Percentiles rank a stretch among this genome's conserved stretches.
Evolutionary conservation across 2,113 vertebrate species (phyloP).

Genomic region (Ictalurus furcatus): DNA sequence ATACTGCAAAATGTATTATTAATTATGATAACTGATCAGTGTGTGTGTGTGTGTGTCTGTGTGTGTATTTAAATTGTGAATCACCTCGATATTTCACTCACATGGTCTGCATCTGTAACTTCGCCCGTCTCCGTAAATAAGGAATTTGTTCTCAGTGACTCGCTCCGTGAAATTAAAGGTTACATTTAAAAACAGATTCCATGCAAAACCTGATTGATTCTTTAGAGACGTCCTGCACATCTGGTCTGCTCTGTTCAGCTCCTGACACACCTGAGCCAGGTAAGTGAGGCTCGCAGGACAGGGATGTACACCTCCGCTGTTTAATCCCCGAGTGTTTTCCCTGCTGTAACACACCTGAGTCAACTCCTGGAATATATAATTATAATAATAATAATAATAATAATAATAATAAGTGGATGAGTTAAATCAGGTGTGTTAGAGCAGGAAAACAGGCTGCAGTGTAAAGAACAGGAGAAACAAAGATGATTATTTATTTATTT

Average conservation of each 20-base stretch:
- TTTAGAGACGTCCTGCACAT: not conserved
- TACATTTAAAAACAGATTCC: not conserved
- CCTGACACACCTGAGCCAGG: slow-evolving; percentile 19
- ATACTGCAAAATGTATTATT: too few species aligned
- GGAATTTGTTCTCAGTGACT: not conserved
- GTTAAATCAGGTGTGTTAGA: not conserved
- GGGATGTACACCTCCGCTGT: not conserved
- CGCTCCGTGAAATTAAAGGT: not conserved
- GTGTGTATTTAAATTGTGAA: not conserved
- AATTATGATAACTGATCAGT: too few species aligned
- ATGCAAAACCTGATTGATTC: not conserved
- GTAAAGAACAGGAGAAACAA: not conserved
- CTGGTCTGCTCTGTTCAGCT: not conserved
- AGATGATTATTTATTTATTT: not conserved
- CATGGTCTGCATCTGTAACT: not conserved
- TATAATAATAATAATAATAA: too few species aligned
- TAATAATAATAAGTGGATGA: not conserved
- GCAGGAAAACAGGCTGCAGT: not conserved
- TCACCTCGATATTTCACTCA: not conserved
- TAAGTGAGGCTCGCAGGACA: not conserved
- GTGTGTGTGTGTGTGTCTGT: not conserved
- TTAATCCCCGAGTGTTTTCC: not conserved
- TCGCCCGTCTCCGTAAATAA: not conserved
- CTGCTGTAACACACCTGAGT: not conserved
- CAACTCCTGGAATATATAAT: not conserved